Base-by-base conservation (phyloP, 2,888 invertebrate genomes). In the Leptopilina myrica region DNA sequence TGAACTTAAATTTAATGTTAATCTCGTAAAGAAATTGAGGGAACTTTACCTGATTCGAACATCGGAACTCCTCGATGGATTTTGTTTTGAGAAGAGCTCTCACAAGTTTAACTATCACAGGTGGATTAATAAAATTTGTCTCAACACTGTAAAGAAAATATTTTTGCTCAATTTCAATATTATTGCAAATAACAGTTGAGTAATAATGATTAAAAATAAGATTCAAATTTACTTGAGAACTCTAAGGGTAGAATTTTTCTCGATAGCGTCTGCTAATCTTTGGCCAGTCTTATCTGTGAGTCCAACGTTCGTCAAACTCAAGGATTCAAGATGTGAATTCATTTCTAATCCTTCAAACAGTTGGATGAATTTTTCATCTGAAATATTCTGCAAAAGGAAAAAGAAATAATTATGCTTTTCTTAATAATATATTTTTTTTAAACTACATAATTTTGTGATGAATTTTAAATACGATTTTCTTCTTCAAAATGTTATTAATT, bases 91-190 rank as follows among this genome's bases (percentile, higher is more conserved):
- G 95, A 90, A 99, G 94, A 78, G 98, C 95, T 92, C 95, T 95
- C 81, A 99, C 94, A 85, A 99, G 94, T 92, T 95, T 95, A 85
- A 98, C 96, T 89, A 99, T 94, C 82, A 96, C 95, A 85, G 95
- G 94, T 81, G 99, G 98, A 90, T 96, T 97, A 92, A 99, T 96
- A 93, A 97, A 98, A 94, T 99, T 99, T 88, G 98, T 98, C 94
- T 99, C 99, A 86, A 98, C 96, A 92, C 94, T 95, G 85, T 76
- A 92, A 89, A 62, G 81, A 64, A 64, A 75, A 79, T 67, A 83
- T 77, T 79, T 49, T 62, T 76, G 49, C 56, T 20, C 76, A 76
- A 64, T 11, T 15, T 15, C 65, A 69, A 56, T 40, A 14, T 20
- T 56, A 46, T 43, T 12, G 69, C 11, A 20, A 20, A 33, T 3